Percentiles rank a stretch among this genome's conserved stretches.
Evolutionary conservation across 2,113 vertebrate genomes (phyloP).

Genomic region (Mobula hypostoma): DNA sequence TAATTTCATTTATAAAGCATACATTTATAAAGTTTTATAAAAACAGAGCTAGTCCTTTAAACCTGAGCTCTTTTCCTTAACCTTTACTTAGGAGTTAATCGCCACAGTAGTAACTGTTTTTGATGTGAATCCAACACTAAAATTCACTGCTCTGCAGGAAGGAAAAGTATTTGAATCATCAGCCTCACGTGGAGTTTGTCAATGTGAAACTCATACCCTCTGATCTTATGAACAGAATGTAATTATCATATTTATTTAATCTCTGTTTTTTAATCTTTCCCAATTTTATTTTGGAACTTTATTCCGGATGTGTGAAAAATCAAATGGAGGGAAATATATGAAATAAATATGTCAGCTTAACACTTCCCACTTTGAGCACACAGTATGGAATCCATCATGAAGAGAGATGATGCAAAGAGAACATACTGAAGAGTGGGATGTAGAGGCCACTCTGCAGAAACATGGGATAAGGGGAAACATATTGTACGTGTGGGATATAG

Average conservation of each 20-base stretch:
- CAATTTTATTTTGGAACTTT: constrained; percentile 9
- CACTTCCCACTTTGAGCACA: background rate
- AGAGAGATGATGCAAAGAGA: background rate
- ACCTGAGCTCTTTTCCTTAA: background rate
- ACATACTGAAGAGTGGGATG: background rate
- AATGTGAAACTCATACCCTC: constrained; percentile 12
- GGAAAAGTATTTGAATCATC: constrained; percentile 9
- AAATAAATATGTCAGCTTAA: background rate
- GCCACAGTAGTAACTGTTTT: background rate
- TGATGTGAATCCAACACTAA: constrained; percentile 6
- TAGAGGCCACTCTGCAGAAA: background rate
- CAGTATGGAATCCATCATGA: background rate
- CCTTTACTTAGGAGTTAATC: constrained; percentile 7
- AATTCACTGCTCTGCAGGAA: constrained; percentile 20
- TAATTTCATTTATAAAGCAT: background rate
- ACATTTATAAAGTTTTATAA: background rate
- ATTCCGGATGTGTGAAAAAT: background rate
- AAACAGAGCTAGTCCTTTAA: background rate
- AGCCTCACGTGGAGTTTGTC: background rate
- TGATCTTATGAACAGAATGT: constrained; percentile 8
- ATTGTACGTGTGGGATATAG: no score
- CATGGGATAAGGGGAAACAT: no score
- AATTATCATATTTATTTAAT: constrained; percentile 26
- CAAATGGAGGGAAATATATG: background rate
- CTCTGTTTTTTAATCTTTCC: background rate